These are phyloP conservation scores for Brassicogethes aeneus DNA, from an alignment of 2,888 invertebrate species.

Conservation along the genomic window DNA sequence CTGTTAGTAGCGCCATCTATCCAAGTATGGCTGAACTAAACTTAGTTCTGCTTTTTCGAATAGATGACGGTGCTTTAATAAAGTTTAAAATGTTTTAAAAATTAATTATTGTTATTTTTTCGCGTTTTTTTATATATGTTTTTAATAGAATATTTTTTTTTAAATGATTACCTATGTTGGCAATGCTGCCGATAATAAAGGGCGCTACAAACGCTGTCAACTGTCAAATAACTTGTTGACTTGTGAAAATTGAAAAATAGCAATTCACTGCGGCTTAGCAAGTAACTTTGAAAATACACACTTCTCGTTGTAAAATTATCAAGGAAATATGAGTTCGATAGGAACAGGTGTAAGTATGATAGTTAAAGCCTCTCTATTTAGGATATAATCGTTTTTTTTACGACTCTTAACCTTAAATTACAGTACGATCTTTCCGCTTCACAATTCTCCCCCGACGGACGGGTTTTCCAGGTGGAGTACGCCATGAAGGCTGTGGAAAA, in stretches of 20 bases:
- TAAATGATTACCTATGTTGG: too few relatives aligned
- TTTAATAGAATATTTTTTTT: too few relatives aligned
- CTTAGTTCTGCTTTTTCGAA: too few relatives aligned
- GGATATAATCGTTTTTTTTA: constrained; percentile 3
- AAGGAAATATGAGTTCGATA: constrained; percentile 77
- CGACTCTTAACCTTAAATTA: constrained; percentile 28
- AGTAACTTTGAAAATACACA: constrained; percentile 6
- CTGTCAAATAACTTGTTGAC: constrained; percentile 13
- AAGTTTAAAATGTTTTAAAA: too few relatives aligned
- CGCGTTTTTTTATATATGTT: too few relatives aligned
- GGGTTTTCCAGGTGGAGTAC: constrained; percentile 99
- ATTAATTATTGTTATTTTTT: too few relatives aligned
- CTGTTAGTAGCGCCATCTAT: too few relatives aligned
- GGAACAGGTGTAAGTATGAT: constrained; percentile 83
- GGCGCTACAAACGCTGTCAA: constrained; percentile 3
- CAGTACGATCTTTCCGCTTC: constrained; percentile 99
- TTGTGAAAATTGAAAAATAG: constrained; percentile 14
- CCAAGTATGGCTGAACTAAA: too few relatives aligned
- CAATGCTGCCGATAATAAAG: too few relatives aligned
- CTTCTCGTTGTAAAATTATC: background rate
- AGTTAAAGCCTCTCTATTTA: constrained; percentile 9
- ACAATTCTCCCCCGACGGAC: constrained; percentile 98
- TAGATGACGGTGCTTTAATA: too few relatives aligned
- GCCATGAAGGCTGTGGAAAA: constrained; percentile 96
- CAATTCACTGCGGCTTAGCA: constrained; percentile 22